A percentile compares a stretch with the other conserved stretches of the same genome.
Evolutionary conservation across 2,888 invertebrate species (phyloP).

Genomic region (Spatulosminthurus flaviceps): DNA sequence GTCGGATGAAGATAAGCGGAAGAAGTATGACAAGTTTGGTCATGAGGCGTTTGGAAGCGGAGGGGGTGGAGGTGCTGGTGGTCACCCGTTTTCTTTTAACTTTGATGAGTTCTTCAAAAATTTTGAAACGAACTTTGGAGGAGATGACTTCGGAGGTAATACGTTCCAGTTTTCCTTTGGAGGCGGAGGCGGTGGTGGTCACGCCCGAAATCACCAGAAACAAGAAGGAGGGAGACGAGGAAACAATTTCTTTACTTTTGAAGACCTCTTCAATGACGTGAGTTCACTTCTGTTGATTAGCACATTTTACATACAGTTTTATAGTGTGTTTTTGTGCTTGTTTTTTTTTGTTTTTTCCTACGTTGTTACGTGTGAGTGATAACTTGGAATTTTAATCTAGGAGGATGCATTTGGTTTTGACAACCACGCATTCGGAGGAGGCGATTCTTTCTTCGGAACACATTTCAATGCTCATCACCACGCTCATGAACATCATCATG

Average conservation of each 20-base stretch:
- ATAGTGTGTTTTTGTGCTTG: too few species aligned
- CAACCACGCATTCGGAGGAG: slow-evolving; percentile 64
- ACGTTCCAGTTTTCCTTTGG: slow-evolving; percentile 61
- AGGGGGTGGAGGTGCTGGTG: slow-evolving; percentile 63
- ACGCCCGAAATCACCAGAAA: slow-evolving; percentile 52
- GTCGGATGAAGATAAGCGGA: slow-evolving; percentile 67
- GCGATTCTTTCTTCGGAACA: slow-evolving; percentile 65
- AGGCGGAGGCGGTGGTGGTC: slow-evolving; percentile 53
- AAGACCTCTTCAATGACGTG: slow-evolving; percentile 62
- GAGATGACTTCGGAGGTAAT: slow-evolving; percentile 57
- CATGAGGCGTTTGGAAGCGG: slow-evolving; percentile 65
- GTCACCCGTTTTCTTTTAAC: slow-evolving; percentile 65
- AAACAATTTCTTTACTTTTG: slow-evolving; percentile 60
- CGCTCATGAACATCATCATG: slow-evolving; percentile 48
- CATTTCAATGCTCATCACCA: slow-evolving; percentile 61
- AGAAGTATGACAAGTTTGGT: slow-evolving; percentile 67
- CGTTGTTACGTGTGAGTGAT: slow-evolving; percentile 48
- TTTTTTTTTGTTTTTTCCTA: too few species aligned
- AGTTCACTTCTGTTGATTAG: too few species aligned
- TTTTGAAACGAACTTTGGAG: slow-evolving; percentile 63
- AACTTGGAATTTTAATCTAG: slow-evolving; percentile 65
- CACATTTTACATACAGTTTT: too few species aligned
- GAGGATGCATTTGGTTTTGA: slow-evolving; percentile 65
- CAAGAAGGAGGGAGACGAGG: slow-evolving; percentile 46
- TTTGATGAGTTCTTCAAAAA: slow-evolving; percentile 67